phyloP scores from a whole-genome alignment of 2,797 vertebrate genomes.

The Amblyraja radiata region DNA sequence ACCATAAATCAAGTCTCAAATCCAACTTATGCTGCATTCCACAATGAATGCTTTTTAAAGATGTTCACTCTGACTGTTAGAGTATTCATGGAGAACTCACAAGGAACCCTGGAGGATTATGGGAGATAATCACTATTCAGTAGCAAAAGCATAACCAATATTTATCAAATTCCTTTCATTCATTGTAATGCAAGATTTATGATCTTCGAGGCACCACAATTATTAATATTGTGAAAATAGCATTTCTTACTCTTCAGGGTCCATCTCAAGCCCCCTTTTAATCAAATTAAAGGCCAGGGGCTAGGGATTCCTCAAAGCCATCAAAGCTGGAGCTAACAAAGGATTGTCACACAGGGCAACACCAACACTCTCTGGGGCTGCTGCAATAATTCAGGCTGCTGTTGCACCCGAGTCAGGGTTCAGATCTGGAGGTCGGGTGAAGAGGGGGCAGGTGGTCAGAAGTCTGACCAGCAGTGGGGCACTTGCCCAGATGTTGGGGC shows the following conservation, averaged over 20 bases:
- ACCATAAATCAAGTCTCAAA: background rate
- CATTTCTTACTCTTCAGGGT: background rate
- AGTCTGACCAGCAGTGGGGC: no score
- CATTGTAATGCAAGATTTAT: background rate
- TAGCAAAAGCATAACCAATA: background rate
- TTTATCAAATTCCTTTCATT: background rate
- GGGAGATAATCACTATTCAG: background rate
- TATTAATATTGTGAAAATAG: background rate
- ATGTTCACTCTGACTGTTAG: background rate
- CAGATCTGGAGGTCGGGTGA: no score
- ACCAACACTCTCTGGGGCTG: no score
- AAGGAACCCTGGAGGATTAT: background rate
- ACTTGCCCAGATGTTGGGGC: no score
- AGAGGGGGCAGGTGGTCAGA: no score
- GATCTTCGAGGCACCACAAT: background rate
- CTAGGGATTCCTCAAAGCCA: no score
- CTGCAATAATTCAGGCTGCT: no score
- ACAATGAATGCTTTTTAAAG: background rate
- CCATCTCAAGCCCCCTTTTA: background rate
- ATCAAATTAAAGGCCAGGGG: background rate
- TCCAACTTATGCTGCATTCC: conserved; percentile 1
- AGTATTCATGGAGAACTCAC: background rate
- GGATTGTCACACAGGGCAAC: no score
- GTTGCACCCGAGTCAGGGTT: no score
- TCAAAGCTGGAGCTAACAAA: no score